A percentile compares a stretch with the other conserved stretches of the same genome.
Evolutionary conservation across 2,888 invertebrate genomes (phyloP).

Genomic region (Emmelina monodactyla): DNA sequence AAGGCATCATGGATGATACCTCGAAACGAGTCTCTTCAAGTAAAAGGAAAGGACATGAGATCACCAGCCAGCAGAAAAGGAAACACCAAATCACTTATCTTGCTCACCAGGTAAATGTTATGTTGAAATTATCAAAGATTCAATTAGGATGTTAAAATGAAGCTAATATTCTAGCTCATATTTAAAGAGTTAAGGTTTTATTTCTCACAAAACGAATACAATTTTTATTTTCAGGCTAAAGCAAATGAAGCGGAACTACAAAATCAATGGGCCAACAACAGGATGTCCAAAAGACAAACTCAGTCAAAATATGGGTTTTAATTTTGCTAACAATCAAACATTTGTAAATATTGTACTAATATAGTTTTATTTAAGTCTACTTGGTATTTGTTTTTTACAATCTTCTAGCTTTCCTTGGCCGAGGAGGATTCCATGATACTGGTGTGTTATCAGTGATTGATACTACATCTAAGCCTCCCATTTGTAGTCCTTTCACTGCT

Average conservation of each 20-base stretch:
- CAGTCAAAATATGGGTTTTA: conserved; percentile 96
- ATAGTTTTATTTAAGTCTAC: conserved; percentile 12
- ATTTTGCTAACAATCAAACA: conserved; percentile 14
- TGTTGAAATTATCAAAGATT: too few species aligned
- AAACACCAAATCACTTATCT: conserved; percentile 98
- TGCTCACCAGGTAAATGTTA: conserved; percentile 80
- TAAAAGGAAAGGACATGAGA: conserved; percentile 65
- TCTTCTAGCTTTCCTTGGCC: conserved; percentile 85
- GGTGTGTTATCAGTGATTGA: conserved; percentile 93
- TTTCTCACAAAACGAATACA: too few species aligned
- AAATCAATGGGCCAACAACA: conserved; percentile 92
- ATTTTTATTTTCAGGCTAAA: conserved; percentile 82
- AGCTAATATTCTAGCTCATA: too few species aligned
- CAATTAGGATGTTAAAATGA: too few species aligned
- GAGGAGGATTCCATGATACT: conserved; percentile 82
- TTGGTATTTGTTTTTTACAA: conserved; percentile 60
- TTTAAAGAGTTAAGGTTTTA: too few species aligned
- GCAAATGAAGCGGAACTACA: conserved; percentile 93
- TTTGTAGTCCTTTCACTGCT: conserved; percentile 90
- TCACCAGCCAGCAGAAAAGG: conserved; percentile 75
- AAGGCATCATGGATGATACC: conserved; percentile 78
- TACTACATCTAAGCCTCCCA: conserved; percentile 88
- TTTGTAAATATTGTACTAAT: conserved; percentile 1
- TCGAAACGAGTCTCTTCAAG: conserved; percentile 53
- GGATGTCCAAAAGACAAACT: conserved; percentile 85